Conservation (phyloP, 2,113 vertebrate species). For the Gyps fulvus region DNA sequence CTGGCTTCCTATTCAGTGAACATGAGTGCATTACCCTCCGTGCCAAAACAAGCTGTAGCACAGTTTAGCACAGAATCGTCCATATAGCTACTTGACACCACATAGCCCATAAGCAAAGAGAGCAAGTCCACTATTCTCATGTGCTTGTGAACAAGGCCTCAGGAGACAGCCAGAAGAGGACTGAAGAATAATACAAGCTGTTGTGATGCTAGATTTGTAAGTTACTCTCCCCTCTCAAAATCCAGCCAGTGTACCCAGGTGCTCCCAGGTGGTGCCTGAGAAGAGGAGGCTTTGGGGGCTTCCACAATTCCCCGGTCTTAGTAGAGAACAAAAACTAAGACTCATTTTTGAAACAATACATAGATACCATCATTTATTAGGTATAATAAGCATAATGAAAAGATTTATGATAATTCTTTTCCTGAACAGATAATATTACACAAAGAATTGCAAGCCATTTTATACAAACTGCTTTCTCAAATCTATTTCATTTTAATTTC, state of each 20-base stretch:
- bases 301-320: background rate
- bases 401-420: background rate
- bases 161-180: background rate
- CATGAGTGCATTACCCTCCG: rapidly evolving
- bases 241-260: background rate
- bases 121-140: background rate
- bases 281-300: background rate
- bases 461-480: background rate
- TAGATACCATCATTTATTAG: slow-evolving; percentile 64
- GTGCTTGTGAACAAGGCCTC: background rate
- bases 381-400: slow-evolving; percentile 30
- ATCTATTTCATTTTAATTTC: background rate
- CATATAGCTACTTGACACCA: too few species aligned
- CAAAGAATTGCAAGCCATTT: background rate
- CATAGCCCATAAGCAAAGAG: background rate
- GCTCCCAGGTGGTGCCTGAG: background rate
- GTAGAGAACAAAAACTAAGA: background rate
- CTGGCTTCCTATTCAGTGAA: background rate
- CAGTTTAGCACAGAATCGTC: rapidly evolving
- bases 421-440: background rate
- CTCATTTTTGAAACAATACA: slow-evolving; percentile 12
- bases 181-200: background rate
- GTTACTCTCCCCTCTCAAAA: background rate
- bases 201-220: background rate
- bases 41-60: background rate